Evolutionary conservation across 2,888 invertebrate species (phyloP).

Genomic region (Apomyelois bistriatella): DNA sequence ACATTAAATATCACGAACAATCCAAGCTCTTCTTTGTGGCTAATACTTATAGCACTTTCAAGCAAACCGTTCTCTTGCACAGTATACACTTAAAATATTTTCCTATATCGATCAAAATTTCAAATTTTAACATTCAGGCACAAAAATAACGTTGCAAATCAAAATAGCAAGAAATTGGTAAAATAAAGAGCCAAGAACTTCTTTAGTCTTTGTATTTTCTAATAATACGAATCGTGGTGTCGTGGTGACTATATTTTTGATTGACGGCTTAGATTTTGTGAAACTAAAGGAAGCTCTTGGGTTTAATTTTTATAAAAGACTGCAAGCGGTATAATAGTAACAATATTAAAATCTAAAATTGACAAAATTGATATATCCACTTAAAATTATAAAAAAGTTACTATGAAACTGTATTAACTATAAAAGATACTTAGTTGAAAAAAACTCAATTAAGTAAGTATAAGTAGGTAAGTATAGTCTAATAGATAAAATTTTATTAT

Average conservation of each 20-base stretch:
- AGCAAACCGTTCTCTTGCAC: slow-evolving; percentile 60
- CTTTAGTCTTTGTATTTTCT: background rate
- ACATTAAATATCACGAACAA: slow-evolving; percentile 67
- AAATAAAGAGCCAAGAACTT: slow-evolving; percentile 25
- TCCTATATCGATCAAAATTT: slow-evolving; percentile 33
- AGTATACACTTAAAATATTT: slow-evolving; percentile 57
- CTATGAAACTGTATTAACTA: slow-evolving; percentile 49
- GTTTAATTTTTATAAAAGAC: slow-evolving; percentile 39
- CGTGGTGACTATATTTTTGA: background rate
- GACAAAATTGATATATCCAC: slow-evolving; percentile 78
- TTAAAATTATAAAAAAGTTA: slow-evolving; percentile 60
- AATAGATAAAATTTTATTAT: slow-evolving; percentile 37
- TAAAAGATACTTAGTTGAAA: slow-evolving; percentile 42
- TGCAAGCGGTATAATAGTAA: slow-evolving; percentile 50
- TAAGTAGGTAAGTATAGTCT: slow-evolving; percentile 23
- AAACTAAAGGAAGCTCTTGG: slow-evolving; percentile 15
- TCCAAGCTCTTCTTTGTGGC: slow-evolving; percentile 56
- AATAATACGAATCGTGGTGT: no score
- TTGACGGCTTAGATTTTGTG: no score
- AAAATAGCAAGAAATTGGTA: slow-evolving; percentile 25
- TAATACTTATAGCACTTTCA: slow-evolving; percentile 27
- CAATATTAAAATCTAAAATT: slow-evolving; percentile 76
- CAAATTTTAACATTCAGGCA: slow-evolving; percentile 31
- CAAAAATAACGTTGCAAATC: slow-evolving; percentile 32
- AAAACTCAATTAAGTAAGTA: slow-evolving; percentile 34